phyloP scores from a whole-genome alignment of 2,113 vertebrate species.

The Ptyas mucosa region DNA sequence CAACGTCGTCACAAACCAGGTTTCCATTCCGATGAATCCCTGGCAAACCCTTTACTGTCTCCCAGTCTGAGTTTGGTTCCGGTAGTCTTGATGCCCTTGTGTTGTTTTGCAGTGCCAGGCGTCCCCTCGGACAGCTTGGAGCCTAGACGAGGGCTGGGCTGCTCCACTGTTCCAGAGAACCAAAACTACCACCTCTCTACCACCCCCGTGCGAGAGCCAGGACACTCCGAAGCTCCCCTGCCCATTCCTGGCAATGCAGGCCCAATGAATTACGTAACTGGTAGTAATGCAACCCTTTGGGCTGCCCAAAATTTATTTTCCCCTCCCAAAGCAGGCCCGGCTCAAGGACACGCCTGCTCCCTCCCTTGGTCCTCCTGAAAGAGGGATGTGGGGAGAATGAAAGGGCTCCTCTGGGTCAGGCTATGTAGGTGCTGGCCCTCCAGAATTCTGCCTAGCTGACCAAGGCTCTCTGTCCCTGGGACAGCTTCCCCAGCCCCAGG shows the following conservation, averaged over 20 bases:
- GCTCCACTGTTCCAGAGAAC: neutral
- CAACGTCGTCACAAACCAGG: neutral
- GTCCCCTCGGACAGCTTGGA: neutral
- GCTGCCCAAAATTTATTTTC: neutral
- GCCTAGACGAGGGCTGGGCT: neutral
- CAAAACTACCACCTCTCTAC: neutral
- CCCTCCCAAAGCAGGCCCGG: no score
- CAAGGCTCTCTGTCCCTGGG: no score
- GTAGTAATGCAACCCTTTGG: neutral
- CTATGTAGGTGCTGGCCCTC: neutral
- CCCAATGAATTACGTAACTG: fast-evolving
- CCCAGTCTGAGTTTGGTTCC: neutral
- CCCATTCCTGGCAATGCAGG: neutral
- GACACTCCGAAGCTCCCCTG: neutral
- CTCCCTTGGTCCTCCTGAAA: neutral
- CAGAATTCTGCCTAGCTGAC: neutral
- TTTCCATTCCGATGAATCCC: neutral
- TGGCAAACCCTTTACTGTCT: neutral
- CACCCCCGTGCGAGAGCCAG: neutral
- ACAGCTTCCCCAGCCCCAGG: no score
- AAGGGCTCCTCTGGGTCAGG: no score
- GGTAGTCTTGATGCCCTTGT: neutral
- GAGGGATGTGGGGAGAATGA: no score
- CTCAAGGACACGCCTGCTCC: no score
- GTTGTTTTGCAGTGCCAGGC: neutral